Conservation (phyloP, 2,888 invertebrate genomes). For the Machimus rusticus region DNA sequence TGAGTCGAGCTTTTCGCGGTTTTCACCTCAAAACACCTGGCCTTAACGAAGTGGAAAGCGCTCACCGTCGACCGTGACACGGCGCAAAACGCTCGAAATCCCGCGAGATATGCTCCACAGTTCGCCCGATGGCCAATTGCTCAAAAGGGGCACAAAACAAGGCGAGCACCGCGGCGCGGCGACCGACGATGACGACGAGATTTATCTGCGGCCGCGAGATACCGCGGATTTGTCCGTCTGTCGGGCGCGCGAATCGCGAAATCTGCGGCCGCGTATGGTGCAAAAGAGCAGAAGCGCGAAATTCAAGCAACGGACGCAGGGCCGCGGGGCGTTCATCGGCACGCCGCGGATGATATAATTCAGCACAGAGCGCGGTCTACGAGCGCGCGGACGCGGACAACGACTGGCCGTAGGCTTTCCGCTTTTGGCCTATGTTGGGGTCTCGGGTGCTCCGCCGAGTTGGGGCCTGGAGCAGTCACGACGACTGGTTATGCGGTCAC, state of each 20-base stretch:
- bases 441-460: not conserved
- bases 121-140: not conserved
- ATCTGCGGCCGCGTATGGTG: not conserved
- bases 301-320: slow-evolving; percentile 19
- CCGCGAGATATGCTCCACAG: not conserved
- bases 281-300: slow-evolving; percentile 35
- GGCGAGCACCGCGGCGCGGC: not conserved
- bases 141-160: not conserved
- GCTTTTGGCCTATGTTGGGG: not conserved
- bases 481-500: not conserved
- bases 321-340: not conserved
- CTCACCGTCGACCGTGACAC: slow-evolving; percentile 3
- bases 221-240: not conserved
- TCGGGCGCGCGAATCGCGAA: not conserved
- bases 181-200: not conserved
- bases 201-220: not conserved
- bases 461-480: not conserved
- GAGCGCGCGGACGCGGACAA: not conserved
- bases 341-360: not conserved
- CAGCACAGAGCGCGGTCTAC: not conserved
- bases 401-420: not conserved
- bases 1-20: not conserved
- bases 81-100: not conserved
- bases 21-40: slow-evolving; percentile 1
- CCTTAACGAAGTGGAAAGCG: slow-evolving; percentile 16